Conservation (phyloP, 2,113 vertebrate species). For the Halcyon malimbica region DNA sequence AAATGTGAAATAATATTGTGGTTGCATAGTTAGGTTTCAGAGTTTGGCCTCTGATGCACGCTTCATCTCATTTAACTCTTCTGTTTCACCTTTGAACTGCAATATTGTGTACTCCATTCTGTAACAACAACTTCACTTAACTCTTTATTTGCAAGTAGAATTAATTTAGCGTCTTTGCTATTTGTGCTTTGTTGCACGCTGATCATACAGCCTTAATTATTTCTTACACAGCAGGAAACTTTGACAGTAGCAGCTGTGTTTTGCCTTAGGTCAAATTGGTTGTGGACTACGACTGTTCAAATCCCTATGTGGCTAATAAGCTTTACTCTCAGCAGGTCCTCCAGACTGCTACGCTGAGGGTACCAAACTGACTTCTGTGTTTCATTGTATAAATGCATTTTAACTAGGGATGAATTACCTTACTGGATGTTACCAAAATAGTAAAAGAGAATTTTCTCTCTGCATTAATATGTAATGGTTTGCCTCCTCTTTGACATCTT, state of each 20-base stretch:
- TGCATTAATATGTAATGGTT: neutral
- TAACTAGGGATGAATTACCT: neutral
- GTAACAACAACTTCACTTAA: neutral
- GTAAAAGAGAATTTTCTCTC: neutral
- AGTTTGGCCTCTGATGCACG: neutral
- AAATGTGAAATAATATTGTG: neutral
- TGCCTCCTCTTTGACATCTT: neutral
- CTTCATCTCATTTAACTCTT: neutral
- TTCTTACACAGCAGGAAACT: conserved; percentile 64
- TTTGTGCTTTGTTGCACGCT: neutral
- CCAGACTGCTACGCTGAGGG: neutral
- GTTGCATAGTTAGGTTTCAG: neutral
- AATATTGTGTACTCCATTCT: neutral
- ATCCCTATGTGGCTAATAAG: conserved; percentile 41
- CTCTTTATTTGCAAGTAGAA: neutral
- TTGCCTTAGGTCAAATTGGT: conserved; percentile 52
- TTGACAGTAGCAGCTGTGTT: conserved; percentile 63
- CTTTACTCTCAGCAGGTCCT: conserved; percentile 12
- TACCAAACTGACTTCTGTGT: neutral
- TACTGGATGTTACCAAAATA: neutral
- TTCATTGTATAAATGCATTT: conserved; percentile 17
- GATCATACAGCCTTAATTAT: conserved; percentile 48
- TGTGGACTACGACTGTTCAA: conserved; percentile 24
- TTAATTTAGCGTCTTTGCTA: neutral
- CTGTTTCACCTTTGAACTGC: neutral